phyloP scores from a whole-genome alignment of 2,888 invertebrate genomes.

The Athrips mouffetella region DNA sequence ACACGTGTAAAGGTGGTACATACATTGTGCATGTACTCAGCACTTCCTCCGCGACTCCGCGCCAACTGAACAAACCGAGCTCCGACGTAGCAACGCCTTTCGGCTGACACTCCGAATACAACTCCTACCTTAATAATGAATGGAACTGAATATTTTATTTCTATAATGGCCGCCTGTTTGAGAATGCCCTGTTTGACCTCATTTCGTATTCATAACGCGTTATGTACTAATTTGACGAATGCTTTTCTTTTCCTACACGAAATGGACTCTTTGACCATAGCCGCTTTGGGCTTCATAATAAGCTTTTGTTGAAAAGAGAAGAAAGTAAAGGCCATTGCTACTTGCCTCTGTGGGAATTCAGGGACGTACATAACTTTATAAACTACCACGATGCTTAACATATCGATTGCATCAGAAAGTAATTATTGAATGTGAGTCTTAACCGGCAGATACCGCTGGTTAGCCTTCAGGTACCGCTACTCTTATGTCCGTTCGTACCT shows the following conservation, averaged over 20 bases:
- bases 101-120: constrained; percentile 58
- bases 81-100: constrained; percentile 66
- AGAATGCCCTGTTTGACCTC: constrained; percentile 74
- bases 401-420: constrained; percentile 12
- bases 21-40: constrained; percentile 25
- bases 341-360: too few species aligned
- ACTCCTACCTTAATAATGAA: constrained; percentile 61
- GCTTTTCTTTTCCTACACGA: constrained; percentile 65
- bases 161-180: constrained; percentile 64
- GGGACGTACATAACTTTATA: too few species aligned
- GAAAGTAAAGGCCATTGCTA: neutral
- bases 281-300: constrained; percentile 49
- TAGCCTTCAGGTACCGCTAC: neutral
- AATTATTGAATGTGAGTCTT: neutral
- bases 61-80: constrained; percentile 71
- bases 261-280: constrained; percentile 63
- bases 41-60: constrained; percentile 33
- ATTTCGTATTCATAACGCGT: constrained; percentile 71
- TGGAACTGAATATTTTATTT: constrained; percentile 76
- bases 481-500: constrained; percentile 21
- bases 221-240: constrained; percentile 75
- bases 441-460: constrained; percentile 1
- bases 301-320: constrained; percentile 29
- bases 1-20: constrained; percentile 37
- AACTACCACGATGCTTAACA: constrained; percentile 3